Conservation (phyloP, 2,797 vertebrate species). For the Acestrorhynchus altus region DNA sequence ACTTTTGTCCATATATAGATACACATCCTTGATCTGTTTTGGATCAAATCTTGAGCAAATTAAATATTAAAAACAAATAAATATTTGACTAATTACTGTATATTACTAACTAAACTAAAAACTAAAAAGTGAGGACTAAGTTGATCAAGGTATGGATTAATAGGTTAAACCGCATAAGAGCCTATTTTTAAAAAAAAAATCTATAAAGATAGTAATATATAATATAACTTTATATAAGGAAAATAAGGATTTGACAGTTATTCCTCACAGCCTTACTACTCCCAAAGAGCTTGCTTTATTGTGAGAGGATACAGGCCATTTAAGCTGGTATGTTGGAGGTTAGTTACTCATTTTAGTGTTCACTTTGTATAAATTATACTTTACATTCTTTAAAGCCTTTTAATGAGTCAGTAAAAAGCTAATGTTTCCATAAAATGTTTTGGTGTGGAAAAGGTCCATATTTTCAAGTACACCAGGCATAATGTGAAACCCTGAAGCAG, state of each 20-base stretch:
- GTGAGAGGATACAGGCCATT: conserved; percentile 10
- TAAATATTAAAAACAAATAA: too few species aligned
- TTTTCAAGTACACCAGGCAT: conserved; percentile 16
- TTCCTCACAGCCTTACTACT: conserved; percentile 15
- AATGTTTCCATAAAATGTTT: conserved; percentile 32
- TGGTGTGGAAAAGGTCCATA: conserved; percentile 23
- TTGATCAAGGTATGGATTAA: too few species aligned
- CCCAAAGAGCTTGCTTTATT: conserved; percentile 19
- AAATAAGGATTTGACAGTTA: not conserved
- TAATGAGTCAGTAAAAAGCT: conserved; percentile 33
- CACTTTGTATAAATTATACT: conserved; percentile 24
- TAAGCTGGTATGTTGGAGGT: conserved; percentile 1
- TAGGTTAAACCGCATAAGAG: too few species aligned
- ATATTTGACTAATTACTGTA: too few species aligned
- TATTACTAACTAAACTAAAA: too few species aligned
- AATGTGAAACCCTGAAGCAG: conserved; percentile 3
- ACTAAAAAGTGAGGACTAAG: too few species aligned
- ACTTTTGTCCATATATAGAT: too few species aligned
- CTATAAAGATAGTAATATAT: not conserved
- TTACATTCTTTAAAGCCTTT: conserved; percentile 40
- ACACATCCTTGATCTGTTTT: too few species aligned
- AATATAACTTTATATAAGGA: not conserved
- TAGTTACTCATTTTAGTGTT: not conserved
- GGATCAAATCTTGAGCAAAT: too few species aligned
- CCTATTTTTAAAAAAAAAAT: too few species aligned